Conservation (phyloP, 2,888 invertebrate species). For the Alentia gelatinosa region DNA sequence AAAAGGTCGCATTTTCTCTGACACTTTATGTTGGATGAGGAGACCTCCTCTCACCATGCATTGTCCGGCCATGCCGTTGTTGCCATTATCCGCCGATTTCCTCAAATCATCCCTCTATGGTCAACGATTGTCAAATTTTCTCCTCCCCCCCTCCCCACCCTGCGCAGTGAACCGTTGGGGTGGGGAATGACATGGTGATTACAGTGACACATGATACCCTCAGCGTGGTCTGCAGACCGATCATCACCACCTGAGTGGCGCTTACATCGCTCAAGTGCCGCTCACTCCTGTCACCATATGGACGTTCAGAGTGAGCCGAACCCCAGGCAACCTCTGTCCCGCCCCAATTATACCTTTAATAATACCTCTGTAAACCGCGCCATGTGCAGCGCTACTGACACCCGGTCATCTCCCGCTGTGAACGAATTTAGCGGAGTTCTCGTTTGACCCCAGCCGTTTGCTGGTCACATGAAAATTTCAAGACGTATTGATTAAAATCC, state of each 20-base stretch:
- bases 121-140: background rate
- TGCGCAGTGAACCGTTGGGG: background rate
- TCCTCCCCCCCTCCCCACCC: too few species aligned
- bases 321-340: too few species aligned
- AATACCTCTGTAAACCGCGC: background rate
- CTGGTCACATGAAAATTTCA: too few species aligned
- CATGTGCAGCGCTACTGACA: too few species aligned
- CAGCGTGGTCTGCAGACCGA: background rate
- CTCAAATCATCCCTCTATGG: background rate
- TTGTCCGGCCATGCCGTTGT: background rate
- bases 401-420: too few species aligned
- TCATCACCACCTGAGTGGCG: background rate
- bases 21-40: too few species aligned
- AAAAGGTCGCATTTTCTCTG: too few species aligned
- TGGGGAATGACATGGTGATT: background rate
- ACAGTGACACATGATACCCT: background rate
- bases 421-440: too few species aligned
- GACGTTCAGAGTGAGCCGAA: too few species aligned
- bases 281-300: background rate
- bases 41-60: too few species aligned
- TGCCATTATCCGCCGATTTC: background rate
- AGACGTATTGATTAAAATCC: too few species aligned
- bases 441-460: too few species aligned
- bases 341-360: background rate
- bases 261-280: background rate